These are phyloP conservation scores for Staurois parvus DNA, from an alignment of 2,797 vertebrate species.

Conservation along the genomic window DNA sequence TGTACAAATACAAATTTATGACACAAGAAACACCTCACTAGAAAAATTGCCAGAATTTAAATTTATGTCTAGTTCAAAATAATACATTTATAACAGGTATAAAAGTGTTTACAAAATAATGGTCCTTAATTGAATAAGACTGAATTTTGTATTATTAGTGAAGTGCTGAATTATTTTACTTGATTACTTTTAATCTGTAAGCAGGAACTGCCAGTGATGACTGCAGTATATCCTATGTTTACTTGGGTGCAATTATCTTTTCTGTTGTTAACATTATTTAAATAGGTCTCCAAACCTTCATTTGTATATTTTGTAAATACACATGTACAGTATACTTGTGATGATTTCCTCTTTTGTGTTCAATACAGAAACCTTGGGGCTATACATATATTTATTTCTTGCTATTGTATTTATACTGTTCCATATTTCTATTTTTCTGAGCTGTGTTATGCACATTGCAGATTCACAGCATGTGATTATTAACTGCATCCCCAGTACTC, in stretches of 20 bases:
- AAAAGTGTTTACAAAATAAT: neutral
- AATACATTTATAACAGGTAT: neutral
- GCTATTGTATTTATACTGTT: too few species aligned
- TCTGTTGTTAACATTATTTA: neutral
- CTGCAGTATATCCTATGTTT: neutral
- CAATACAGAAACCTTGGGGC: too few species aligned
- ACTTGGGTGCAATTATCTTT: neutral
- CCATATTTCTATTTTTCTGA: too few species aligned
- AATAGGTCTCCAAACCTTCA: too few species aligned
- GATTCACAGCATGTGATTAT: too few species aligned
- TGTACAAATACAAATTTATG: conserved; percentile 44
- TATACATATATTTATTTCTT: too few species aligned
- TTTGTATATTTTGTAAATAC: too few species aligned
- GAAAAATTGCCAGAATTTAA: neutral
- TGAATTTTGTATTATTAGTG: neutral
- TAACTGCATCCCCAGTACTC: too few species aligned
- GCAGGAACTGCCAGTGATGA: neutral
- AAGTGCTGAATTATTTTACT: neutral
- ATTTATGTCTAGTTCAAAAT: neutral
- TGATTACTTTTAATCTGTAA: neutral
- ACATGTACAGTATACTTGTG: too few species aligned
- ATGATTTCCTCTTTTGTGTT: too few species aligned
- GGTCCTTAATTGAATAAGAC: neutral
- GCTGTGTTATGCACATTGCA: too few species aligned
- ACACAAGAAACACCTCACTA: neutral